A percentile compares a stretch with the other conserved stretches of the same genome.
phyloP scores from a whole-genome alignment of 2,888 invertebrate species.

The Platycnemis pennipes region DNA sequence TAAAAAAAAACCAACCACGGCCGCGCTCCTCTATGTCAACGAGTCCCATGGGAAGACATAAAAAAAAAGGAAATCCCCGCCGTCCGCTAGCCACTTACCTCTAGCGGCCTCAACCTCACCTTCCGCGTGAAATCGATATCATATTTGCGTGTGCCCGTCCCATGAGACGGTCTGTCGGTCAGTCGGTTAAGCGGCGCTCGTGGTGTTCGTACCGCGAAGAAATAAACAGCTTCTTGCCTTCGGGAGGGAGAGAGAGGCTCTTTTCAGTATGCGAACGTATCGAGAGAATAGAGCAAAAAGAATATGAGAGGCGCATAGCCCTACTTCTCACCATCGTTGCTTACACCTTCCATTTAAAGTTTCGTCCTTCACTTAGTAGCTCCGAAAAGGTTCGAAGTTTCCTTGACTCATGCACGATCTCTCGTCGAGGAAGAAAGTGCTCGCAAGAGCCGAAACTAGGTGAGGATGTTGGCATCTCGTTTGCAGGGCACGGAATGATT shows the following conservation, averaged over 20 bases:
- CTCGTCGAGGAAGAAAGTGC: neutral
- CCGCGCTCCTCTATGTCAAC: neutral
- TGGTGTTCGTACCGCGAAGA: neutral
- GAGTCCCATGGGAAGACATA: neutral
- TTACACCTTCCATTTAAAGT: neutral
- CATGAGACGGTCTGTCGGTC: constrained; percentile 1
- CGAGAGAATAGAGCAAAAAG: too few relatives aligned
- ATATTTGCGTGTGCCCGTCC: neutral
- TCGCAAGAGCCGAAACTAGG: neutral
- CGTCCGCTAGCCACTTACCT: neutral
- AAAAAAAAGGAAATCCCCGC: neutral
- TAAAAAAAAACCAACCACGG: neutral
- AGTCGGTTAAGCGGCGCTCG: neutral
- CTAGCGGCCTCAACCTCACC: neutral
- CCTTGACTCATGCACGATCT: neutral
- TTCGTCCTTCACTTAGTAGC: neutral
- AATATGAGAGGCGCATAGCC: neutral
- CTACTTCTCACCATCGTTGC: neutral
- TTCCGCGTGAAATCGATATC: neutral
- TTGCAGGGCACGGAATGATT: neutral
- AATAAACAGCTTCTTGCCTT: neutral
- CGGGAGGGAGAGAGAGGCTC: neutral
- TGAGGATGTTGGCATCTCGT: neutral
- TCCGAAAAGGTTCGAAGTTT: neutral
- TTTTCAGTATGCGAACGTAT: too few relatives aligned